Base-by-base conservation (phyloP, 2,797 vertebrate genomes). In the Ficedula albicollis region DNA sequence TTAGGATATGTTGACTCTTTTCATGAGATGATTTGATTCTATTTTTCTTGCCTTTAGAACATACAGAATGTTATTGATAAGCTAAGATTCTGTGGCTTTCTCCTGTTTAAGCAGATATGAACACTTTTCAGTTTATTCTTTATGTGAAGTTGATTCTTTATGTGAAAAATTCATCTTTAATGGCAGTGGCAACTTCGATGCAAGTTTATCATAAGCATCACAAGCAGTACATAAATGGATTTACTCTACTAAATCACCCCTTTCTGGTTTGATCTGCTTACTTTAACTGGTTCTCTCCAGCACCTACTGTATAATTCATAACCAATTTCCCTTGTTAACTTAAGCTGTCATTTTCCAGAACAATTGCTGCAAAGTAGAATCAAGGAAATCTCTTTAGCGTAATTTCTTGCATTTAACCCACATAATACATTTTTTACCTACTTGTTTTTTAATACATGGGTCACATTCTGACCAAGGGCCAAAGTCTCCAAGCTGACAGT, bases 401-500 rank as follows among this genome's bases (percentile, higher is more conserved):
- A n/a, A 62, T 66, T 83, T 82, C 11, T 56, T 86, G 27, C 26
- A 34, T 88, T 82, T 70, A 87, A 48, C 7, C 12, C 48, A 51
- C 21, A 49, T 14, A 69, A 66, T 34, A 36, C 1, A 11, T 66
- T 85, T 82, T 93, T 38, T 13, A 97, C 95, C 15, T 97, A 98
- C 99, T 97, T 98, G 98, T 97, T 99, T 99, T 95, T 97, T 97
- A 96, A 98, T 87, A 70, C 99, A 99, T 8, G 99, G 98, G 4
- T 99, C 99, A 92, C 99, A 99, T 59, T 98, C 98, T 14, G 99
- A 99, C 99, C 99, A 99, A 1, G 95, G 87, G 49, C 98, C 98
- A 34, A 98, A 99, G n/a, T 99, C 98, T 43, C 98, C 98, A 86
- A 99, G 97, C 51, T 64, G 89, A 86, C 99, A 99, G 97, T 98